phyloP scores from a whole-genome alignment of 2,113 vertebrate species.

The Halcyon senegalensis region DNA sequence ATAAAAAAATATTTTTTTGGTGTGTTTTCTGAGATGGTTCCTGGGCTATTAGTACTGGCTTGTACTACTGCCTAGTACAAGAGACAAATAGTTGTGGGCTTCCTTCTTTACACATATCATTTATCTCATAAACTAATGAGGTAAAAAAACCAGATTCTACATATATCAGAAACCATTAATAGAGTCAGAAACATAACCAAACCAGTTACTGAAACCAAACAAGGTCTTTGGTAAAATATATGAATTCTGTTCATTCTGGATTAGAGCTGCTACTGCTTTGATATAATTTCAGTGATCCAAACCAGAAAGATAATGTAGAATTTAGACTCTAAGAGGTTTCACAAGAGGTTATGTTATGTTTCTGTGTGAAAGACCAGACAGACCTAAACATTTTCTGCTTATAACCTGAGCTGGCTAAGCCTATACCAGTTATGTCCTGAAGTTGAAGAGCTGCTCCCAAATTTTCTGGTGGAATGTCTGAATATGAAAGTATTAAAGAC shows the following conservation, averaged over 20 bases:
- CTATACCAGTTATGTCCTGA: not conserved
- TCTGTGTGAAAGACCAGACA: not conserved
- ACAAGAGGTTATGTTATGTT: not conserved
- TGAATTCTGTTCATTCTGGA: not conserved
- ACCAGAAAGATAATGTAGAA: not conserved
- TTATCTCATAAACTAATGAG: not conserved
- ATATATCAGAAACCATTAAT: not conserved
- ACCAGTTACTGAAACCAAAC: not conserved
- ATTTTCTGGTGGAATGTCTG: not conserved
- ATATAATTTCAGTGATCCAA: not conserved
- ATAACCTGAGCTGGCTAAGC: not conserved
- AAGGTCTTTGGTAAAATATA: not conserved
- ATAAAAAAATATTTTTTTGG: not conserved
- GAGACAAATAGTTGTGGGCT: not conserved
- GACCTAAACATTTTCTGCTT: not conserved
- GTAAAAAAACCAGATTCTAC: not conserved
- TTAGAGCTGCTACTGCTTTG: not conserved
- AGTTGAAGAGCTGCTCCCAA: not conserved
- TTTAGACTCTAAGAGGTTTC: not conserved
- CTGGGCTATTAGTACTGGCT: not conserved
- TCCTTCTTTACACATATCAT: not conserved
- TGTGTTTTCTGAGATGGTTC: not conserved
- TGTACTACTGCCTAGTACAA: not conserved
- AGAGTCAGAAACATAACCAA: not conserved
- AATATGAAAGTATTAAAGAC: not conserved